Evolutionary conservation across 2,797 vertebrate species (phyloP).

Genomic region (Sebastes iracundus): DNA sequence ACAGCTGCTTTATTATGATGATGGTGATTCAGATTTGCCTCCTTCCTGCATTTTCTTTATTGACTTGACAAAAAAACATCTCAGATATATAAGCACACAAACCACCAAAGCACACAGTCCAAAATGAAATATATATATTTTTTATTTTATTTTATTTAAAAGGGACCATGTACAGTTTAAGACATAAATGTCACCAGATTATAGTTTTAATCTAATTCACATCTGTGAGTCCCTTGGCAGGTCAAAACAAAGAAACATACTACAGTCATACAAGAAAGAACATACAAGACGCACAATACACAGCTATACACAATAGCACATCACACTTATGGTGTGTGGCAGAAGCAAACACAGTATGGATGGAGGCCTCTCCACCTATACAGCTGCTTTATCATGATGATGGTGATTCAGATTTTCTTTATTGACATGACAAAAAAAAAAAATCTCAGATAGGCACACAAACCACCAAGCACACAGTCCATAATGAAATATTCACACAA

Average conservation of each 20-base stretch:
- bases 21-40: neutral
- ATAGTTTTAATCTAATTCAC: too few species aligned
- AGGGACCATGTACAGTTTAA: too few species aligned
- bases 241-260: too few species aligned
- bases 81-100: neutral
- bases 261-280: too few species aligned
- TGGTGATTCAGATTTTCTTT: neutral
- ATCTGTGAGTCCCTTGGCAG: too few species aligned
- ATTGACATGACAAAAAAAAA: neutral
- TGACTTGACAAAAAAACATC: neutral
- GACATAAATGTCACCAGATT: too few species aligned
- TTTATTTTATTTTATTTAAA: too few species aligned
- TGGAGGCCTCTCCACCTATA: neutral
- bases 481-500: neutral
- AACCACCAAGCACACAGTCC: neutral
- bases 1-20: neutral
- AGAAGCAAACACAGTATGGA: neutral
- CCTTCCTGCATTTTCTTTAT: neutral
- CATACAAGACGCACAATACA: too few species aligned
- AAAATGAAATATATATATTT: accelerated
- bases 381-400: neutral
- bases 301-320: too few species aligned
- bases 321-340: neutral
- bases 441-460: neutral
- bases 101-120: neutral